These are phyloP conservation scores for Pardalotus punctatus DNA, from an alignment of 2,113 vertebrate genomes.

Conservation along the genomic window DNA sequence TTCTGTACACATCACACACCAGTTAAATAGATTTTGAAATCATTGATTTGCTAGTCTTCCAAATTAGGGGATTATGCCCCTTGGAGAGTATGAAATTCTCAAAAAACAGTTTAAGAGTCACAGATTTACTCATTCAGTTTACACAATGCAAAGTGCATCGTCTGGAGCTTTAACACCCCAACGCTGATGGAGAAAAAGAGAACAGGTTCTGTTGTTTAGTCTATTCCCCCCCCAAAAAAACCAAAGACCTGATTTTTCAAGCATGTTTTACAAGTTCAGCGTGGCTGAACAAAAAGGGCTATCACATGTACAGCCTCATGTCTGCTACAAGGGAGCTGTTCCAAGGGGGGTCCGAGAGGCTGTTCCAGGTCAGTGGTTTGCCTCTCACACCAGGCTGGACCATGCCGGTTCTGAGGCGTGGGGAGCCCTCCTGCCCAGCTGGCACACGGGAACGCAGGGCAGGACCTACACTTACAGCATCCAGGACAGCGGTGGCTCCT, in stretches of 20 bases:
- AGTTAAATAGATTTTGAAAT: neutral
- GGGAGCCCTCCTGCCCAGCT: neutral
- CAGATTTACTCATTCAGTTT: neutral
- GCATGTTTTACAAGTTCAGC: conserved; percentile 9
- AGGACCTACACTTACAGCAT: neutral
- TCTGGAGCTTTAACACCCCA: neutral
- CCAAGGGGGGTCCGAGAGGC: neutral
- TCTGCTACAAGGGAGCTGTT: neutral
- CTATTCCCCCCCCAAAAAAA: neutral
- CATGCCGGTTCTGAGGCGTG: neutral
- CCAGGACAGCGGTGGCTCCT: neutral
- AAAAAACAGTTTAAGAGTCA: neutral
- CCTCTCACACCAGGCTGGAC: neutral
- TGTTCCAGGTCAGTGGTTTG: neutral
- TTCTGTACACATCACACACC: neutral
- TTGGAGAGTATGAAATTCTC: neutral
- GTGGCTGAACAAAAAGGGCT: neutral
- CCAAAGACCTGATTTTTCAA: conserved; percentile 24
- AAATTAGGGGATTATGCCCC: neutral
- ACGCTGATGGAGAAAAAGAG: neutral
- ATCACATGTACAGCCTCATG: conserved; percentile 30
- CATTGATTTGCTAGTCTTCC: neutral
- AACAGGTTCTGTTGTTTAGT: neutral
- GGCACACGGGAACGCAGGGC: neutral
- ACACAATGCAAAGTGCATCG: neutral